Conservation (phyloP, 2,888 invertebrate genomes). For the Steinernema hermaphroditum region DNA sequence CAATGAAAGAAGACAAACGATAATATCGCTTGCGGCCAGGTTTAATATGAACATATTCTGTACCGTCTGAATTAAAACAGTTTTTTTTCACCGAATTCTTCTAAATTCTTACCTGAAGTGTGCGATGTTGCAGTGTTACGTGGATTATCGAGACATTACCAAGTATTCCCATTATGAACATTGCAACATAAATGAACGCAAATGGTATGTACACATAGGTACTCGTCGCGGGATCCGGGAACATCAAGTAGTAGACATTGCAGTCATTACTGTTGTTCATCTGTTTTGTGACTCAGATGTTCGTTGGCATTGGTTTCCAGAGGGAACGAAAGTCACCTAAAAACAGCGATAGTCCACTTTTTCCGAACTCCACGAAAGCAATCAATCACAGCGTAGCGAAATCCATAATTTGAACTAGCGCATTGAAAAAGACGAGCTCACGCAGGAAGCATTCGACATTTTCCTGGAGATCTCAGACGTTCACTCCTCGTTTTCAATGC, state of each 20-base stretch:
- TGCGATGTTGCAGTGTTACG: conserved; percentile 53
- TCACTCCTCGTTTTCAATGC: no score
- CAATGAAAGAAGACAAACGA: conserved; percentile 87
- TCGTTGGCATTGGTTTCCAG: no score
- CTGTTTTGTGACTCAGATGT: background rate
- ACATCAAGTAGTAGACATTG: conserved; percentile 19
- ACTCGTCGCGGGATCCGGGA: conserved; percentile 15
- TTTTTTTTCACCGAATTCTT: background rate
- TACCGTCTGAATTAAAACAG: conserved; percentile 48
- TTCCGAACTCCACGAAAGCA: no score
- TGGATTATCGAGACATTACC: conserved; percentile 57
- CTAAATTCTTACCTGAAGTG: conserved; percentile 47
- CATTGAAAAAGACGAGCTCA: no score
- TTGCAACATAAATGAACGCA: conserved; percentile 46
- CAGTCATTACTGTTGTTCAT: conserved; percentile 26
- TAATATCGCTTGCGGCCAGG: conserved; percentile 87
- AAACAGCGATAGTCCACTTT: no score
- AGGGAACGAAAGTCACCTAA: no score
- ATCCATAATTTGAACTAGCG: no score
- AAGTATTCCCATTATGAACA: conserved; percentile 57
- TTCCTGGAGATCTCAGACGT: no score
- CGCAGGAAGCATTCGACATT: no score
- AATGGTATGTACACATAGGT: conserved; percentile 51
- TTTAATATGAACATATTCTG: conserved; percentile 90
- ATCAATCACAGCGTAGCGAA: no score